These are phyloP conservation scores for Bombus confusus DNA, from an alignment of 1,140 invertebrate genomes.

Conservation along the genomic window DNA sequence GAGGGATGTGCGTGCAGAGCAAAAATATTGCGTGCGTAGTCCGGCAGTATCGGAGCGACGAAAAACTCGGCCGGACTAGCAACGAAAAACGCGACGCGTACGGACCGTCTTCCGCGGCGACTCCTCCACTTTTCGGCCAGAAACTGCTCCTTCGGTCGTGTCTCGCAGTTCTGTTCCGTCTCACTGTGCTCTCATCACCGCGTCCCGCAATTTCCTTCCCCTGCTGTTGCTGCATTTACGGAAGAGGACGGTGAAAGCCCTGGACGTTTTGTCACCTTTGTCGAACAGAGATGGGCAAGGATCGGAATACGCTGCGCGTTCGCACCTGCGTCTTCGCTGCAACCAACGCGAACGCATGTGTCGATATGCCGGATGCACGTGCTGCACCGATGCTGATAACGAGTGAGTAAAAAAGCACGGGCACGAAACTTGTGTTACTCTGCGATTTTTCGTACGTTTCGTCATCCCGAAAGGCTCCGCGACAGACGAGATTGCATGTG, in stretches of 20 bases:
- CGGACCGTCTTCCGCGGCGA: background rate
- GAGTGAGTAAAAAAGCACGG: slow-evolving; percentile 40
- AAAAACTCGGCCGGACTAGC: slow-evolving; percentile 45
- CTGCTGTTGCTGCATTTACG: slow-evolving; percentile 9
- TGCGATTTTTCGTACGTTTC: background rate
- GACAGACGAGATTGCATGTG: background rate
- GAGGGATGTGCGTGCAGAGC: slow-evolving; percentile 50
- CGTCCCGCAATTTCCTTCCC: background rate
- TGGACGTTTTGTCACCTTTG: slow-evolving; percentile 7
- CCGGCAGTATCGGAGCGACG: slow-evolving; percentile 38
- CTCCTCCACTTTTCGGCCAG: slow-evolving; percentile 3
- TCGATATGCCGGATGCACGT: slow-evolving; percentile 52
- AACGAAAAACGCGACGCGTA: slow-evolving; percentile 47
- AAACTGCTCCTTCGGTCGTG: slow-evolving; percentile 11
- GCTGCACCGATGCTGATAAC: slow-evolving; percentile 31
- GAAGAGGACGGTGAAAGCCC: slow-evolving; percentile 10
- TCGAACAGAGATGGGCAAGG: slow-evolving; percentile 12
- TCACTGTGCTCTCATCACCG: background rate
- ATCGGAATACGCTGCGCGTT: slow-evolving; percentile 29
- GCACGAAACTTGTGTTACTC: background rate
- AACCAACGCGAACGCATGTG: slow-evolving; percentile 44
- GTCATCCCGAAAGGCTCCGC: background rate
- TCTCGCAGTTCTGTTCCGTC: background rate
- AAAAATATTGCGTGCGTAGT: slow-evolving; percentile 61
- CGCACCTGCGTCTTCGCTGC: slow-evolving; percentile 49